These are phyloP conservation scores for Saxidomus purpurata DNA, from an alignment of 1,140 invertebrate genomes.

Conservation along the genomic window DNA sequence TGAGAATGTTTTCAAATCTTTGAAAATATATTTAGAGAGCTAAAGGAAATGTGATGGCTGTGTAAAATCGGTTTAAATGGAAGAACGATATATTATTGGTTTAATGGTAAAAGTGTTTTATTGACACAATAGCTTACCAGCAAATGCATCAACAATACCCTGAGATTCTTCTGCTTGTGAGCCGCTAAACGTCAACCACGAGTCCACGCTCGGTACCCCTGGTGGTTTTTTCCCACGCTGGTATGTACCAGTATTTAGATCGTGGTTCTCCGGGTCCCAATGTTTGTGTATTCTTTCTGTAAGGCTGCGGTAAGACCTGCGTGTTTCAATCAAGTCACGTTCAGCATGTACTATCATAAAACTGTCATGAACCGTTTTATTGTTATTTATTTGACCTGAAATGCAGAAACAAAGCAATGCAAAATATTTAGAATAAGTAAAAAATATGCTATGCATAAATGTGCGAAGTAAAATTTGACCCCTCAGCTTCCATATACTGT, in stretches of 20 bases:
- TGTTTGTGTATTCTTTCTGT: conserved; percentile 80
- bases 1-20: too few relatives aligned
- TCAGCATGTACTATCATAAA: conserved; percentile 52
- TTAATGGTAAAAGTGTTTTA: too few relatives aligned
- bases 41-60: neutral
- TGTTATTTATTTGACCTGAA: conserved; percentile 39
- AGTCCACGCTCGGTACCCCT: conserved; percentile 72
- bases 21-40: neutral
- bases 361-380: conserved; percentile 42
- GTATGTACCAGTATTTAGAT: conserved; percentile 78
- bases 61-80: neutral
- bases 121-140: conserved; percentile 72
- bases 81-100: too few relatives aligned
- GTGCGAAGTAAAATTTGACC: too few relatives aligned
- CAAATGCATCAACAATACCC: conserved; percentile 83
- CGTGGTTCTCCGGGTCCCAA: conserved; percentile 77
- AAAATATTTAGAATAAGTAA: too few relatives aligned
- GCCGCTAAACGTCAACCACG: conserved; percentile 83
- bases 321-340: conserved; percentile 74
- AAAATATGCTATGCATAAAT: neutral
- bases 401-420: neutral
- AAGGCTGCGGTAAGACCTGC: conserved; percentile 70
- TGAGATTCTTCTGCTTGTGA: conserved; percentile 70
- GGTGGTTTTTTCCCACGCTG: conserved; percentile 79
- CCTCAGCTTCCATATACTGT: too few relatives aligned